Conservation (phyloP, 2,797 vertebrate species). For the Syngnathus acus region DNA sequence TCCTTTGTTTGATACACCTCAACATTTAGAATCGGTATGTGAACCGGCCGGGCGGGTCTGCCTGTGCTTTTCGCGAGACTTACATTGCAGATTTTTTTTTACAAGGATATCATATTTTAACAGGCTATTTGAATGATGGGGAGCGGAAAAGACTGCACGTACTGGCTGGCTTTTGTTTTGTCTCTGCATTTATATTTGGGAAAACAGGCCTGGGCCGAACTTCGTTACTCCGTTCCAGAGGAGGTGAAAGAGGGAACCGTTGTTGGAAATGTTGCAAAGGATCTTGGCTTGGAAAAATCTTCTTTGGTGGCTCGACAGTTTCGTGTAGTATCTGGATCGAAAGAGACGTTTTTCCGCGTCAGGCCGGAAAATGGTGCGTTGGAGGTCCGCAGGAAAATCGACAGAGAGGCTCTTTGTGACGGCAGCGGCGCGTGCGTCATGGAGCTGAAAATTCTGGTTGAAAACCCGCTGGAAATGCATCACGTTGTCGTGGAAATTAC, state of each 20-base stretch:
- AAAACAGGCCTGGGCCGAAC: conserved; percentile 39
- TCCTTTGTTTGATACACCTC: conserved; percentile 1
- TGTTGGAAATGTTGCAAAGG: conserved; percentile 70
- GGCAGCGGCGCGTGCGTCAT: conserved; percentile 56
- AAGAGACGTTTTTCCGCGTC: conserved; percentile 42
- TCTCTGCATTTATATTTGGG: background rate
- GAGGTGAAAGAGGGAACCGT: conserved; percentile 65
- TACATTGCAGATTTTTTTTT: too few relatives aligned
- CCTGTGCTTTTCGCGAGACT: background rate
- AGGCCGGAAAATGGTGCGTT: conserved; percentile 45
- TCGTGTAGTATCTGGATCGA: conserved; percentile 42
- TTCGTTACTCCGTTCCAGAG: conserved; percentile 63
- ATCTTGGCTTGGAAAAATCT: conserved; percentile 57
- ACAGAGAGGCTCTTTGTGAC: conserved; percentile 58
- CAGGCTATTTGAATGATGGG: background rate
- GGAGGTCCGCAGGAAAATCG: conserved; percentile 34
- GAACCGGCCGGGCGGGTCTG: background rate
- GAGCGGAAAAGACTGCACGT: background rate
- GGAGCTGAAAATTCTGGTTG: conserved; percentile 67
- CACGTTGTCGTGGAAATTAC: conserved; percentile 65
- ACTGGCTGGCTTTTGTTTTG: conserved; percentile 1
- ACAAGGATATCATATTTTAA: background rate
- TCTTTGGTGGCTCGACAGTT: conserved; percentile 55
- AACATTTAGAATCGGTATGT: background rate
- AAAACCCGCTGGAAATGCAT: conserved; percentile 72